A percentile compares a stretch with the other conserved stretches of the same genome.
These are phyloP conservation scores for Contarinia nasturtii DNA, from an alignment of 1,140 invertebrate species.

Conservation along the genomic window DNA sequence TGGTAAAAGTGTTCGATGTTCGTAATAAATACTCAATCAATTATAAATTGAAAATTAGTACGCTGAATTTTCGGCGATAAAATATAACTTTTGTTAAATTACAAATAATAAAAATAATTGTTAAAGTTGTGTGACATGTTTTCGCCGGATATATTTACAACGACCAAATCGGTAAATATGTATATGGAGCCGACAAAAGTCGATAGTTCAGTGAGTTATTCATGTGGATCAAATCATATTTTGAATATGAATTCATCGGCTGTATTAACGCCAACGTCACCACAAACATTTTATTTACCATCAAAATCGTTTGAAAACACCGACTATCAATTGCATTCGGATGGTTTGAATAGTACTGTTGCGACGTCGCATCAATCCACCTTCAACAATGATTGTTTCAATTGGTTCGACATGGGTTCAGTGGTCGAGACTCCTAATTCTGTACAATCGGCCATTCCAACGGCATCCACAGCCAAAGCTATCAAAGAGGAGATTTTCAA, in stretches of 20 bases:
- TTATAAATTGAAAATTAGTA: too few relatives aligned
- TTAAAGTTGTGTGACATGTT: too few relatives aligned
- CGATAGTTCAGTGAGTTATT: too few relatives aligned
- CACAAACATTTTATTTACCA: neutral
- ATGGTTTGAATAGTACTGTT: neutral
- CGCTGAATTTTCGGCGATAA: too few relatives aligned
- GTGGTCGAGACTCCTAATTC: conserved; percentile 20
- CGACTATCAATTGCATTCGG: neutral
- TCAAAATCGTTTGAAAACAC: neutral
- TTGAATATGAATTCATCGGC: neutral
- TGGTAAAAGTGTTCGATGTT: too few relatives aligned
- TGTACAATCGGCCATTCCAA: conserved; percentile 13
- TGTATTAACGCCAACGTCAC: conserved; percentile 1
- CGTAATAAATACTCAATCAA: too few relatives aligned
- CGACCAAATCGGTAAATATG: too few relatives aligned
- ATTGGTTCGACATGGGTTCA: conserved; percentile 17
- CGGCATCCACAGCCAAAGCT: conserved; percentile 10
- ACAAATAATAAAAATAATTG: too few relatives aligned
- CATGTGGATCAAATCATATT: neutral
- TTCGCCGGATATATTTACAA: too few relatives aligned
- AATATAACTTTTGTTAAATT: too few relatives aligned
- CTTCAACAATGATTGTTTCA: conserved; percentile 3
- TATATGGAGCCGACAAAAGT: too few relatives aligned
- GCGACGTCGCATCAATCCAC: neutral
- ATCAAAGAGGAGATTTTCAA: conserved; percentile 20